These are phyloP conservation scores for Dendrocincla fuliginosa DNA, from an alignment of 2,797 vertebrate species.

Conservation along the genomic window DNA sequence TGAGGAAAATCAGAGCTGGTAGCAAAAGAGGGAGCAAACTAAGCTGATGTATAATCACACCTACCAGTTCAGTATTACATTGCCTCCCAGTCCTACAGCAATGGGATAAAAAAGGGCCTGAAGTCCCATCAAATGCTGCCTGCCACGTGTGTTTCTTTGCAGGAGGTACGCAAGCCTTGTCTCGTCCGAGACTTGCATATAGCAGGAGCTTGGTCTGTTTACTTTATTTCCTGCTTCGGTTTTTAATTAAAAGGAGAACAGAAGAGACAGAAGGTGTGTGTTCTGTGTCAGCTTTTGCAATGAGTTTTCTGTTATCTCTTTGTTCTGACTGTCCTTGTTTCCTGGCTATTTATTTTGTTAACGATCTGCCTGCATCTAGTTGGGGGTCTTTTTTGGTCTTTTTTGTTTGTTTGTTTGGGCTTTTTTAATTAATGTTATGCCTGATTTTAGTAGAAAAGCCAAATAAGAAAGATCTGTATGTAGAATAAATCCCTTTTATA, in stretches of 20 bases:
- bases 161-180: background rate
- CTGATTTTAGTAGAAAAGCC: constrained; percentile 4
- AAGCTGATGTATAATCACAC: background rate
- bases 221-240: background rate
- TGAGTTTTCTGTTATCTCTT: constrained; percentile 21
- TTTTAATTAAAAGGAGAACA: constrained; percentile 37
- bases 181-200: background rate
- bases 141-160: rapidly evolving
- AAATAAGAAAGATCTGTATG: background rate
- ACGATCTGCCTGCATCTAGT: background rate
- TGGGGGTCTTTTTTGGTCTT: too few relatives aligned
- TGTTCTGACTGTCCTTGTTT: constrained; percentile 12
- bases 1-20: background rate
- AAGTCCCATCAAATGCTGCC: background rate
- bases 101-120: background rate
- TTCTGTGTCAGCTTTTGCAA: background rate
- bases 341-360: constrained; percentile 22
- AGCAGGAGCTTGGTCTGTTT: background rate
- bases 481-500: background rate
- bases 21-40: background rate
- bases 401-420: background rate
- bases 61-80: background rate
- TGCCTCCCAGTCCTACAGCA: background rate
- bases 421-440: background rate
- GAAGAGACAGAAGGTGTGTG: background rate